These are phyloP conservation scores for Carlito syrichta DNA, from an alignment of 2,113 vertebrate species.

Conservation along the genomic window DNA sequence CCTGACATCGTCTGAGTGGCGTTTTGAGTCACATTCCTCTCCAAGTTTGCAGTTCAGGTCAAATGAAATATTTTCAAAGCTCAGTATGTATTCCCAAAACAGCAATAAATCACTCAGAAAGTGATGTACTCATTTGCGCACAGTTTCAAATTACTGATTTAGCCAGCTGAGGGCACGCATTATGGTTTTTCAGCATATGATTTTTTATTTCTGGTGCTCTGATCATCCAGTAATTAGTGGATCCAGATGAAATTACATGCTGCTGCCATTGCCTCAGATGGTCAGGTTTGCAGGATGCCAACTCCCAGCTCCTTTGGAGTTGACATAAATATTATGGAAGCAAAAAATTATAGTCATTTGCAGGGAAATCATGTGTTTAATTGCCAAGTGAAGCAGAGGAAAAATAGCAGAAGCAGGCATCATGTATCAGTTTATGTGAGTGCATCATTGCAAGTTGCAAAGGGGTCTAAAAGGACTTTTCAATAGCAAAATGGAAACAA, in stretches of 20 bases:
- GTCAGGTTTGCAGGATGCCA: constrained; percentile 77
- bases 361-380: constrained; percentile 78
- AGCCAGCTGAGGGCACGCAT: constrained; percentile 74
- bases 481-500: constrained; percentile 68
- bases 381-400: constrained; percentile 75
- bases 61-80: constrained; percentile 64
- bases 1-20: background rate
- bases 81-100: constrained; percentile 48
- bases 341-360: constrained; percentile 80
- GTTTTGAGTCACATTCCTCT: constrained; percentile 1
- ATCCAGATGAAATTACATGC: constrained; percentile 77
- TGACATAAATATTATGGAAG: constrained; percentile 80
- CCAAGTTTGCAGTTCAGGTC: constrained; percentile 56
- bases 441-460: constrained; percentile 72
- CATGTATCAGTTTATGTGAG: constrained; percentile 75
- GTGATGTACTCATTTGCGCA: constrained; percentile 71
- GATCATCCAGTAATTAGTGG: constrained; percentile 77
- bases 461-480: constrained; percentile 71
- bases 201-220: constrained; percentile 77
- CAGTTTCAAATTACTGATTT: constrained; percentile 69
- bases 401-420: constrained; percentile 74
- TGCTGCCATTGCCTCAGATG: constrained; percentile 75
- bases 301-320: constrained; percentile 75
- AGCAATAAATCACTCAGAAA: constrained; percentile 73
- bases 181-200: constrained; percentile 76